phyloP scores from a whole-genome alignment of 2,888 invertebrate genomes.

The Drosophila subquinaria region DNA sequence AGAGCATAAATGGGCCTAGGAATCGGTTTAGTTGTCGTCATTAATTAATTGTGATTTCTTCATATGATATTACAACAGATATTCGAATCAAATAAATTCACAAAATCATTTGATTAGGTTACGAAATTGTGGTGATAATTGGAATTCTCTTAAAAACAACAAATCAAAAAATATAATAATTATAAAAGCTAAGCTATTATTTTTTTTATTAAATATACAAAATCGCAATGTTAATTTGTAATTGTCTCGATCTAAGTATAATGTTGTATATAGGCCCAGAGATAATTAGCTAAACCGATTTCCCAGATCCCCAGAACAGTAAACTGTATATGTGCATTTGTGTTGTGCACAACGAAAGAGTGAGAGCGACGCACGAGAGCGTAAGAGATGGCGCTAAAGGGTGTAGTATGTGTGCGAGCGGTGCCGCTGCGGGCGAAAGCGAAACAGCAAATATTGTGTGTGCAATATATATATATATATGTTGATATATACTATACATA shows the following conservation, averaged over 20 bases:
- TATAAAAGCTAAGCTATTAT: constrained; percentile 37
- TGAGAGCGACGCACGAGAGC: constrained; percentile 31
- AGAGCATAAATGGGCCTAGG: constrained; percentile 5
- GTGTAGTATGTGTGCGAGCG: constrained; percentile 19
- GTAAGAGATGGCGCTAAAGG: constrained; percentile 27
- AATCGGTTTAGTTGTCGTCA: constrained; percentile 23
- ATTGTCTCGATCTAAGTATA: constrained; percentile 8
- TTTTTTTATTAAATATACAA: not conserved
- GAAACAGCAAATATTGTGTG: constrained; percentile 40
- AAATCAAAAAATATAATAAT: constrained; percentile 4
- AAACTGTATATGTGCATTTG: constrained; percentile 13
- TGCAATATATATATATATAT: constrained; percentile 64
- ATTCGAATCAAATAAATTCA: constrained; percentile 14
- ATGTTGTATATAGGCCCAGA: constrained; percentile 9
- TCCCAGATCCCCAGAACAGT: not conserved
- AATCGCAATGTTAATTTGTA: constrained; percentile 7
- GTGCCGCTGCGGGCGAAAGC: constrained; percentile 24
- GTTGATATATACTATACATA: constrained; percentile 23
- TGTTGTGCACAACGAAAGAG: constrained; percentile 14
- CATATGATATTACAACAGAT: constrained; percentile 15
- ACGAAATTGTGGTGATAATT: constrained; percentile 26
- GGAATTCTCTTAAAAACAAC: constrained; percentile 11
- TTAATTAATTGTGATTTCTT: constrained; percentile 39
- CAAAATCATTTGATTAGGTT: constrained; percentile 12
- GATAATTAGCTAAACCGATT: constrained; percentile 32